phyloP scores from a whole-genome alignment of 2,888 invertebrate genomes.

The Platynereis dumerilii region DNA sequence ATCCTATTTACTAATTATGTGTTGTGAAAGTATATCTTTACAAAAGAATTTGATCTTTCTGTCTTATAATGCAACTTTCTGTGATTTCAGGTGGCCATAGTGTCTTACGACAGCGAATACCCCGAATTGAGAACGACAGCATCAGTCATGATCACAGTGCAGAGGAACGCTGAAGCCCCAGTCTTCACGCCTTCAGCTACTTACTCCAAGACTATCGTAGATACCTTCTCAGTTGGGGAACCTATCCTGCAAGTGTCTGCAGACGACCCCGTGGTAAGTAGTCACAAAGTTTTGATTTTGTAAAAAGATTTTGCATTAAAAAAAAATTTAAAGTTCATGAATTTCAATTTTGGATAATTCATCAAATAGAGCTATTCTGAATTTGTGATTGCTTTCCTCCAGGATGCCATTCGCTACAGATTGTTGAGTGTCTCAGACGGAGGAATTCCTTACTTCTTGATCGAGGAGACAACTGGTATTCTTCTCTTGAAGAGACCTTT shows the following conservation, averaged over 20 bases:
- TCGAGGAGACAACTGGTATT: constrained; percentile 36
- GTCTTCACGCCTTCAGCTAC: constrained; percentile 38
- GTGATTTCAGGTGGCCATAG: too few species aligned
- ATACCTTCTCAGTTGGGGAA: constrained; percentile 31
- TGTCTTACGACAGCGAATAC: constrained; percentile 41
- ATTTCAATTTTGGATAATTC: too few species aligned
- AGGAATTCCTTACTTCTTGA: constrained; percentile 33
- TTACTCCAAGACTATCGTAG: constrained; percentile 31
- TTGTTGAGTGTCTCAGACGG: constrained; percentile 25
- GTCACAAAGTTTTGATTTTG: too few species aligned
- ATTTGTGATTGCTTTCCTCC: constrained; percentile 11
- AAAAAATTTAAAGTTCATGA: too few species aligned
- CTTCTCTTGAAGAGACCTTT: constrained; percentile 33
- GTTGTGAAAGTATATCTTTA: too few species aligned
- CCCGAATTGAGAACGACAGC: constrained; percentile 43
- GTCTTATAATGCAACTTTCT: too few species aligned
- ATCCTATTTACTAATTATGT: too few species aligned
- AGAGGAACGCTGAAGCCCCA: constrained; percentile 48
- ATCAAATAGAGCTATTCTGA: too few species aligned
- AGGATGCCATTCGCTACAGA: constrained; percentile 32
- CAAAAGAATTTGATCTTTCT: too few species aligned
- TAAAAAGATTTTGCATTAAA: too few species aligned
- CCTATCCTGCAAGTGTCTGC: constrained; percentile 31
- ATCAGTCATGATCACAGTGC: constrained; percentile 44
- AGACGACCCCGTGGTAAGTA: constrained; percentile 24